Conservation (phyloP, 2,888 invertebrate species). For the Drosophila maculinotata region DNA sequence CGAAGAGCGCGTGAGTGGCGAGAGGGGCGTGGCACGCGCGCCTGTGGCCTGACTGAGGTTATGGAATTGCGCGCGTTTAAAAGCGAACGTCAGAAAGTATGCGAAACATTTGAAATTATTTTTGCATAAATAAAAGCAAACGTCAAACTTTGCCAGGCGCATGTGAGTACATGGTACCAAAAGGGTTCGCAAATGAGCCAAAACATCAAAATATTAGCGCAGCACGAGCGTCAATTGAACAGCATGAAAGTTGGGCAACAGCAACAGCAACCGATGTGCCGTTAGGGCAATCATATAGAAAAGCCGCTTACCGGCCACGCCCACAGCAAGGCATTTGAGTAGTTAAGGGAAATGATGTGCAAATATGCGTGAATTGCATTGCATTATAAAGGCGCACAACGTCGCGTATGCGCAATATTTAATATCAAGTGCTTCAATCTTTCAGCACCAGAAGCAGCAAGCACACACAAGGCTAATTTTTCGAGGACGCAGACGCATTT, state of each 20-base stretch:
- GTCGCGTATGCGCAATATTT: slow-evolving; percentile 70
- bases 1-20: slow-evolving; percentile 34
- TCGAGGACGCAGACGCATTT: slow-evolving; percentile 14
- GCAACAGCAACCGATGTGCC: not conserved
- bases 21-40: slow-evolving; percentile 25
- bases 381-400: slow-evolving; percentile 27
- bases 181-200: slow-evolving; percentile 69
- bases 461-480: slow-evolving; percentile 42
- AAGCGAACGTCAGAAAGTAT: slow-evolving; percentile 62
- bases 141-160: slow-evolving; percentile 38
- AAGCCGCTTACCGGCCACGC: slow-evolving; percentile 46
- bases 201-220: slow-evolving; percentile 49
- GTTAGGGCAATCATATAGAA: slow-evolving; percentile 30
- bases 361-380: slow-evolving; percentile 58
- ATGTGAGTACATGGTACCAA: slow-evolving; percentile 23
- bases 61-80: slow-evolving; percentile 61
- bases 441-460: slow-evolving; percentile 8
- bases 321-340: slow-evolving; percentile 22
- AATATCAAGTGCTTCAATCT: slow-evolving; percentile 52
- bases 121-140: slow-evolving; percentile 73
- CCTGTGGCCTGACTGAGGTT: slow-evolving; percentile 62
- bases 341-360: slow-evolving; percentile 63
- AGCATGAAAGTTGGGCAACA: slow-evolving; percentile 17
- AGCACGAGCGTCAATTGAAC: slow-evolving; percentile 34
- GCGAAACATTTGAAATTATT: slow-evolving; percentile 77